phyloP scores from a whole-genome alignment of 1,140 invertebrate species.

The Leptonema lineaticorne region DNA sequence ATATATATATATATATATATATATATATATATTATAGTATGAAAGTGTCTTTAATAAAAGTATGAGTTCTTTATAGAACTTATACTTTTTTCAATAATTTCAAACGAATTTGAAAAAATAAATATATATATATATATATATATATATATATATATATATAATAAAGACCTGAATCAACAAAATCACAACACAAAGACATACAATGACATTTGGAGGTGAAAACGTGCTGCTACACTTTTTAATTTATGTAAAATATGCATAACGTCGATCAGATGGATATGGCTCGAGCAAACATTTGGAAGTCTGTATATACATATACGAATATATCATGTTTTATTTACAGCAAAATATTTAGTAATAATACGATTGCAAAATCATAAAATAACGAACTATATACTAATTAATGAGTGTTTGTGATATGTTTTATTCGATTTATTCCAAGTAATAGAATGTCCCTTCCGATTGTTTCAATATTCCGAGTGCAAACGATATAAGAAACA shows the following conservation, averaged over 20 bases:
- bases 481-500: background rate
- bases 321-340: background rate
- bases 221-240: background rate
- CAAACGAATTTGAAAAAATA: no score
- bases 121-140: no score
- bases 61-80: no score
- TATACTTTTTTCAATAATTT: no score
- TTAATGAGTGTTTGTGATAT: background rate
- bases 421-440: constrained; percentile 3
- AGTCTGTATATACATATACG: background rate
- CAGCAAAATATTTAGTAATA: no score
- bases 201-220: constrained; percentile 16
- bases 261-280: background rate
- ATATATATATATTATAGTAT: no score
- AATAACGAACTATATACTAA: background rate
- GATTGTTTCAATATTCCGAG: background rate
- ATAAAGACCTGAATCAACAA: no score
- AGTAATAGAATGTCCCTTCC: background rate
- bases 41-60: no score
- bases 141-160: no score
- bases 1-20: no score
- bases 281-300: background rate
- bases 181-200: constrained; percentile 4
- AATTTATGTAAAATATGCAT: background rate
- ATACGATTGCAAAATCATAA: background rate